Base-by-base conservation (phyloP, 1,140 invertebrate genomes). In the Drosophila pallidifrons region DNA sequence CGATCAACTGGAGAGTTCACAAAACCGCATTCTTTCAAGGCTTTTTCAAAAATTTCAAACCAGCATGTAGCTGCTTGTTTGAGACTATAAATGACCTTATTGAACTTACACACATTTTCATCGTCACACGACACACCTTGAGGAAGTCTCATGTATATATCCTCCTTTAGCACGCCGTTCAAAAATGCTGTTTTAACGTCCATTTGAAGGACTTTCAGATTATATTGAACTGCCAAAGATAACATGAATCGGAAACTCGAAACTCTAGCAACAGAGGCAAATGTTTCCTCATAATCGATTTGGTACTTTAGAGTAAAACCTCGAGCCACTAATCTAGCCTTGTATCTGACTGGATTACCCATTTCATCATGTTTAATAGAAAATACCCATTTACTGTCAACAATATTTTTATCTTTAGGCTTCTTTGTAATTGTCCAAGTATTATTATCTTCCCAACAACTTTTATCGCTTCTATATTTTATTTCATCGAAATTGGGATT, bases 161-260 rank as follows among this genome's bases (percentile, higher is more conserved):
- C 80, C 75, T 93, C 52, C 4, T 93, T 74, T 43, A 93, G 71
- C 1, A 81, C 55, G 30, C 91, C 92, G 79, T 93, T 91, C 28
- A 94, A 65, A 54, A 93, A 94, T 3, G 92, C 91, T 3, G 87
- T 92, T 68, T 71, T 77, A 3, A 93, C 79, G 76, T 93, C 91
- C 45, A 93, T 71, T 35, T 93, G 90, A 5, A 65, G 57, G 0
- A 93, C 70, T n/a, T 88, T 54, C 11, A 92, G 74, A 57, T 91
- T 73, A 73, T 74, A 81, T 25, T 25, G 20, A 25, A 54, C 20
- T 65, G 73, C 52, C 3, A 75, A 16, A 1, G 28, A 63, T 55
- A 75, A 10, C 5, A 75, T 38, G 30, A 65, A 65, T 60, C 28
- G 6, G 35, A 76, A 76, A 49, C 59, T 75, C 4, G 59, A 51